Conservation (phyloP, 2,888 invertebrate genomes). For the Anarsia innoxiella region DNA sequence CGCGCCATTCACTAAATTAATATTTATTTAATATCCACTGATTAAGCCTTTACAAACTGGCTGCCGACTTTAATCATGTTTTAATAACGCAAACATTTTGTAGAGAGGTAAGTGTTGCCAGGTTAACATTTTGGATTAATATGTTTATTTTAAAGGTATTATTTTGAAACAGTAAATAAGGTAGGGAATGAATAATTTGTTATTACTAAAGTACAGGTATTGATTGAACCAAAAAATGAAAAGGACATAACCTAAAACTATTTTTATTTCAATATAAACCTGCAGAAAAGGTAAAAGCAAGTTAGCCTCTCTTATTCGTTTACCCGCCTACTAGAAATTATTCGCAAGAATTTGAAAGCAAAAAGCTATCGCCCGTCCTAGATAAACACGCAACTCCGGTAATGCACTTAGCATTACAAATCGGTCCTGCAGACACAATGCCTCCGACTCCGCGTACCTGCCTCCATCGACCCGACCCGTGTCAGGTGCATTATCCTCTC, state of each 20-base stretch:
- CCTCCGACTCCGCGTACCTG: conserved; percentile 54
- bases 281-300: too few species aligned
- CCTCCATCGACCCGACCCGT: conserved; percentile 41
- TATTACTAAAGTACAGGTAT: too few species aligned
- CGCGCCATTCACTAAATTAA: conserved; percentile 58
- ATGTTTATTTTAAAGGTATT: too few species aligned
- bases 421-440: conserved; percentile 30
- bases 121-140: too few species aligned
- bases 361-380: conserved; percentile 27
- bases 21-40: conserved; percentile 43
- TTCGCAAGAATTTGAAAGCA: conserved; percentile 1
- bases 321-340: too few species aligned
- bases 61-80: conserved; percentile 18
- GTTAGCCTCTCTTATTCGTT: neutral
- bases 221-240: too few species aligned
- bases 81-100: conserved; percentile 19
- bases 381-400: conserved; percentile 44
- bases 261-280: too few species aligned
- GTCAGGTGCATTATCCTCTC: conserved; percentile 69
- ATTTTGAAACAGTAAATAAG: too few species aligned
- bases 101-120: too few species aligned
- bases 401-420: conserved; percentile 32
- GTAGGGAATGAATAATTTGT: too few species aligned
- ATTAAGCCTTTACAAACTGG: conserved; percentile 36
- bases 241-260: too few species aligned